Base-by-base conservation (phyloP, 2,113 vertebrate genomes). In the Psittacara wagleri region DNA sequence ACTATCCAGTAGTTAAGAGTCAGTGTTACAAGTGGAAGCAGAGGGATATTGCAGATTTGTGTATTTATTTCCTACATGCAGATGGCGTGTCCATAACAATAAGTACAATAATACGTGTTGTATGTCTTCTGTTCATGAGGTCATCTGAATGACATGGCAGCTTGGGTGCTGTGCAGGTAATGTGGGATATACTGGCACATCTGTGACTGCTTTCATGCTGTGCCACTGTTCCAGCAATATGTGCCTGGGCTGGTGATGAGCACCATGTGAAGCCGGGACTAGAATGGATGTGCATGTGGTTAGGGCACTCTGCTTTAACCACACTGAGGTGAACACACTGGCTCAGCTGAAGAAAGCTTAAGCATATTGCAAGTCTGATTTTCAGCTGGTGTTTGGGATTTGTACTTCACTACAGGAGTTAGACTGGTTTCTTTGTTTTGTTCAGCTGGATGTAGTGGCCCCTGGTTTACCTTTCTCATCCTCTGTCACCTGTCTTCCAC, bases 201-300 rank as follows among this genome's bases (percentile, higher is more conserved):
- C 54, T 0, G 0, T 37, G 70, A 11, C 35, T 57, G 35, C 28
- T 82, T 80, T 73, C 27, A 9, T 49, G 37, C 24, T n/a, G 31
- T 92, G 59, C 33, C 35, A 33, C 25, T 0, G 2, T 33, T 57
- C 52, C 1, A 2, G 43, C 59, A 55, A 23, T 33, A 51, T 64
- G 29, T 83, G n/a, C 48, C 28, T 31, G 52, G 33, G 2, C 73
- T 67, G 48, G 43, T 64, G 61, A 59, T 27, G 22, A 39, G 83
- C 28, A 6, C 35, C 2, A 3, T 48, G 48, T 7, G 67, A 44
- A 31, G 39, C 43, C 5, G 5, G 31, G 27, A 6, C 44, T 57
- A 37, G 70, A 25, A 19, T 57, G 81, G 37, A 8, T 33, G 39
- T 0, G 0, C 4, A 3, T 82, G 70, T 88, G 37, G 18, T 54